These are phyloP conservation scores for Brachionus calyciflorus DNA, from an alignment of 1,140 invertebrate species.

Conservation along the genomic window DNA sequence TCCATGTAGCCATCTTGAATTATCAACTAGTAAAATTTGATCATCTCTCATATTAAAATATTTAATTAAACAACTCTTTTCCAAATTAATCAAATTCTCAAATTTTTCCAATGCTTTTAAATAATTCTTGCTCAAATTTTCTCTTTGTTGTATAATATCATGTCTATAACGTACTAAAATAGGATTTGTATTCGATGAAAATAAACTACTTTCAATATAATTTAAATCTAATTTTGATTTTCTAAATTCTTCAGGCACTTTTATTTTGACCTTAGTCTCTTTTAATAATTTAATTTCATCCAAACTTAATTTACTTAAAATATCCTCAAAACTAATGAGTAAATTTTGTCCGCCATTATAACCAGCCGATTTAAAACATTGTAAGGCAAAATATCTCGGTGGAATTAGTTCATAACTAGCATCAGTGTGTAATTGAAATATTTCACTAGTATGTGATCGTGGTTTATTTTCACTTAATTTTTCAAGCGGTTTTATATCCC, in stretches of 20 bases:
- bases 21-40: conserved; percentile 4
- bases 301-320: not conserved
- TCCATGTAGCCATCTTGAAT: conserved; percentile 27
- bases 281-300: not conserved
- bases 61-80: not conserved
- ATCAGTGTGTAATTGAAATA: conserved; percentile 30
- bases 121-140: not conserved
- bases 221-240: not conserved
- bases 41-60: conserved; percentile 21
- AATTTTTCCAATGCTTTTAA: conserved; percentile 21
- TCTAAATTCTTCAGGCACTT: conserved; percentile 28
- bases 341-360: not conserved
- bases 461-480: not conserved
- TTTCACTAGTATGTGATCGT: conserved; percentile 19
- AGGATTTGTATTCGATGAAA: not conserved
- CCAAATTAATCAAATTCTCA: conserved; percentile 23
- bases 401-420: conserved; percentile 8
- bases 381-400: conserved; percentile 8
- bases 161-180: not conserved
- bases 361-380: not conserved
- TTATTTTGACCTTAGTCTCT: not conserved
- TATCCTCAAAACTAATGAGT: not conserved
- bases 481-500: not conserved
- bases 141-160: not conserved
- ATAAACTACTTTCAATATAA: not conserved